These are phyloP conservation scores for Dioctria rufipes DNA, from an alignment of 2,888 invertebrate species.

Conservation along the genomic window DNA sequence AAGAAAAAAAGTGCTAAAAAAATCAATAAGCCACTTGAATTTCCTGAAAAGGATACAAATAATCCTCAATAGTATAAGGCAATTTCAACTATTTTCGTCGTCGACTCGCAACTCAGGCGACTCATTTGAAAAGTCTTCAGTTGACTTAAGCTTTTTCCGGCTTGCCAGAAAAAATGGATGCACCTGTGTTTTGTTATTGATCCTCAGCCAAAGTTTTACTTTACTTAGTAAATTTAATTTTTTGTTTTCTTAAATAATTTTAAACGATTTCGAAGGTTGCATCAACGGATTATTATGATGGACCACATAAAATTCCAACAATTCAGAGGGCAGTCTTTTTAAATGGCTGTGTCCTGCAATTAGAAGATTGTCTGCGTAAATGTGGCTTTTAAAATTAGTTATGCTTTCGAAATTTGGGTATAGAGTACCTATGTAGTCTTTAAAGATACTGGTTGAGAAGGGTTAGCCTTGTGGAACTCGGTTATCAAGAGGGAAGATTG, in stretches of 20 bases:
- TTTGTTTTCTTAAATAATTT: neutral
- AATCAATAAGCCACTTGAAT: conserved; percentile 36
- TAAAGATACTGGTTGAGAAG: too few species aligned
- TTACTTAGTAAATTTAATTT: neutral
- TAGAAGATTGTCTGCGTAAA: too few species aligned
- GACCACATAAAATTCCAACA: conserved; percentile 65
- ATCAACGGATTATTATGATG: conserved; percentile 66
- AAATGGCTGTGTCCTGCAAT: conserved; percentile 50
- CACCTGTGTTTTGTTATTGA: conserved; percentile 68
- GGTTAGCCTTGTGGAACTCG: too few species aligned
- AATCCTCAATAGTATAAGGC: conserved; percentile 66
- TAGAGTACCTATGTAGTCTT: too few species aligned
- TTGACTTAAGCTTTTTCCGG: conserved; percentile 66
- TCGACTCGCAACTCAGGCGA: conserved; percentile 59
- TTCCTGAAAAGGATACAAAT: conserved; percentile 28
- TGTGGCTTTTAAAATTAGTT: too few species aligned
- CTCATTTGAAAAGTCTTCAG: conserved; percentile 64
- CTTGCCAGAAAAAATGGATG: conserved; percentile 68
- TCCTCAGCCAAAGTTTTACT: conserved; percentile 63
- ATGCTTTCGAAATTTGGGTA: too few species aligned
- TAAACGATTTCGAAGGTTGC: conserved; percentile 59
- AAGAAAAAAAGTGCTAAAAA: conserved; percentile 45
- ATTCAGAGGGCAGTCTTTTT: conserved; percentile 68
- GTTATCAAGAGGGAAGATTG: too few species aligned
- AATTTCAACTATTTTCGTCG: conserved; percentile 68